Evolutionary conservation across 1,140 invertebrate genomes (phyloP), one percentile per base, ranked within the genome.

Genomic region (Lepidurus packardi): DNA sequence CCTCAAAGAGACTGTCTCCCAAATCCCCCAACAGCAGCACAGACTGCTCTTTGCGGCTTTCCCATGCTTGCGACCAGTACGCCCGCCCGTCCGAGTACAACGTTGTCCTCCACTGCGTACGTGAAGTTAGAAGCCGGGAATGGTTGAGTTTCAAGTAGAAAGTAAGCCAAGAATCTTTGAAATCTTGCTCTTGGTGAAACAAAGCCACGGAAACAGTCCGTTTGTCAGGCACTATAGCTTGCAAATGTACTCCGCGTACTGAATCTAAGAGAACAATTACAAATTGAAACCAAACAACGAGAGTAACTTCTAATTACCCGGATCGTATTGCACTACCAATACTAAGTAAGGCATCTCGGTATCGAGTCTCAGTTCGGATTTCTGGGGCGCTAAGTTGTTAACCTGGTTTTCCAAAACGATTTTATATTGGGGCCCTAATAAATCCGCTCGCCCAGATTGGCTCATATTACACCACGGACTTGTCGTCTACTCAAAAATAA

Each of bases 141-240:
- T 95, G 93, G 85, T 96, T 95, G 77, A 96, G 87, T 43, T 90
- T 88, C 47, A 94, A 85, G 82, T 92, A 93, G 34, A 93, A 94
- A 11, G 90, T 73, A 16, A 78, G 21, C 65, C 42, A 75, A 16
- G 24, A 34, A 8, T 41, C 75, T 16, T 43, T 73, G 44, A 45
- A 73, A 10, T 75, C 42, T 13, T 73, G 42, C 42, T 78, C 73
- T 47, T 24, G 65, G 44, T 75, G 74, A 25, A 41, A 78, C 16
- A 78, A n/a, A 1, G 74, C 78, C 7, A 75, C 13, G 34, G 75
- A 75, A 11, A 45, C 73, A 9, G 74, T 73, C 7, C 78, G 78
- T 45, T 44, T 44, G 45, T 78, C 73, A 21, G 42, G 78, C 21
- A 78, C 45, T 41, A 73, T 73, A 11, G 73, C 78, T 13, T 47